These are phyloP conservation scores for Orthosia cruda DNA, from an alignment of 2,888 invertebrate genomes.

Conservation along the genomic window DNA sequence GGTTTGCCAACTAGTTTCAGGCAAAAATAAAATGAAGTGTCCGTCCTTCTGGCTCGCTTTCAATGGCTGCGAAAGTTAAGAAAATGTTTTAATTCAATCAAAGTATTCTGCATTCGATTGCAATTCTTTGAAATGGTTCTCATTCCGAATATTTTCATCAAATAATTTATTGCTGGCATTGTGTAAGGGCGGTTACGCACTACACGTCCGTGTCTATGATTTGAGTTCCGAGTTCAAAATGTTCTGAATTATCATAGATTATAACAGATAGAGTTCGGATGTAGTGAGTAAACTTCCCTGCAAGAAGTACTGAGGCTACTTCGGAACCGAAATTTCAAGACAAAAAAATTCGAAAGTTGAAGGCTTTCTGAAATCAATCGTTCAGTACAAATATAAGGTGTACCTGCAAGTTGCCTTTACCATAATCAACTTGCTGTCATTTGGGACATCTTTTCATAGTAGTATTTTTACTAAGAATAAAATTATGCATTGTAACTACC, in stretches of 20 bases:
- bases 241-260: no score
- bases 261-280: no score
- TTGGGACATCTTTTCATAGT: neutral
- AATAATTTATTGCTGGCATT: slow-evolving; percentile 2
- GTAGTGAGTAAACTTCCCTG: no score
- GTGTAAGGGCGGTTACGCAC: no score
- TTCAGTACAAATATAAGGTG: no score
- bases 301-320: no score
- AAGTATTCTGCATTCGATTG: slow-evolving; percentile 42
- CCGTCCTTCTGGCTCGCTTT: slow-evolving; percentile 34
- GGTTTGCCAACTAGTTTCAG: slow-evolving; percentile 48
- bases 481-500: no score
- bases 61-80: slow-evolving; percentile 34
- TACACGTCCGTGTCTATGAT: no score
- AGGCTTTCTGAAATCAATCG: no score
- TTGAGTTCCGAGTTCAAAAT: no score
- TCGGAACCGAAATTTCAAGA: no score
- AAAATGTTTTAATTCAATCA: slow-evolving; percentile 57
- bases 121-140: slow-evolving; percentile 39
- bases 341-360: no score
- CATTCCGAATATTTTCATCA: slow-evolving; percentile 1
- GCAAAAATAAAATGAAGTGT: slow-evolving; percentile 53
- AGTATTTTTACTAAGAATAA: neutral
- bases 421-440: neutral
- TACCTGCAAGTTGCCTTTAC: neutral